Conservation (phyloP, 2,113 vertebrate genomes). For the Setophaga petechia region DNA sequence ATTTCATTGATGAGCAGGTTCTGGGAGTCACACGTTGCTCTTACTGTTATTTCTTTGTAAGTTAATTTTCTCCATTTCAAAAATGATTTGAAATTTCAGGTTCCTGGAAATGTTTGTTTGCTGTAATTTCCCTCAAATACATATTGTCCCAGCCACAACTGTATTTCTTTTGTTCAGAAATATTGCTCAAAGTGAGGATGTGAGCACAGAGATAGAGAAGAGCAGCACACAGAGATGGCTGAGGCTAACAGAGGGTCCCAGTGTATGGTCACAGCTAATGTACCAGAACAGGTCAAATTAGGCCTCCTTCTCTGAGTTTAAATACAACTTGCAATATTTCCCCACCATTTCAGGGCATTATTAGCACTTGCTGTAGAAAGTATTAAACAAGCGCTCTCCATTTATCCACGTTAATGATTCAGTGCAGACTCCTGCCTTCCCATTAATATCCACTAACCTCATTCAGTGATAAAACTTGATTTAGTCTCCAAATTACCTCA, state of each 20-base stretch:
- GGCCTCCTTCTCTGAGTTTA: not conserved
- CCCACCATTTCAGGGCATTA: constrained; percentile 20
- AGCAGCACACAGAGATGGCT: not conserved
- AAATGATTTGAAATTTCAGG: not conserved
- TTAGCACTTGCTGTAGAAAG: not conserved
- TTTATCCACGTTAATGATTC: constrained; percentile 59
- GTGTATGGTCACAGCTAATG: not conserved
- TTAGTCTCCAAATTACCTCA: constrained; percentile 57
- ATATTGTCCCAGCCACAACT: not conserved
- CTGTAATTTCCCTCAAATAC: not conserved
- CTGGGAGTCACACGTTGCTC: not conserved
- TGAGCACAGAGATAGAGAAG: not conserved
- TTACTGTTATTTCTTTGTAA: not conserved
- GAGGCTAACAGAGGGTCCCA: not conserved
- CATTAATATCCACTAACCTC: constrained; percentile 53
- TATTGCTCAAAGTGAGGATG: not conserved
- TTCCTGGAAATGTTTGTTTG: not conserved
- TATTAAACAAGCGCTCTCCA: constrained; percentile 16
- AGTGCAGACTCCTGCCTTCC: constrained; percentile 38
- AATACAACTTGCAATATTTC: constrained; percentile 37
- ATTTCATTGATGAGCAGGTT: not conserved
- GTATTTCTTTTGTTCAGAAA: not conserved
- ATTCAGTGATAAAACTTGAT: constrained; percentile 36
- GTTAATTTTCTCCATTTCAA: not conserved
- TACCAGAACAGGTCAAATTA: not conserved